phyloP scores from a whole-genome alignment of 2,113 vertebrate genomes.

The Zosterops borbonicus region DNA sequence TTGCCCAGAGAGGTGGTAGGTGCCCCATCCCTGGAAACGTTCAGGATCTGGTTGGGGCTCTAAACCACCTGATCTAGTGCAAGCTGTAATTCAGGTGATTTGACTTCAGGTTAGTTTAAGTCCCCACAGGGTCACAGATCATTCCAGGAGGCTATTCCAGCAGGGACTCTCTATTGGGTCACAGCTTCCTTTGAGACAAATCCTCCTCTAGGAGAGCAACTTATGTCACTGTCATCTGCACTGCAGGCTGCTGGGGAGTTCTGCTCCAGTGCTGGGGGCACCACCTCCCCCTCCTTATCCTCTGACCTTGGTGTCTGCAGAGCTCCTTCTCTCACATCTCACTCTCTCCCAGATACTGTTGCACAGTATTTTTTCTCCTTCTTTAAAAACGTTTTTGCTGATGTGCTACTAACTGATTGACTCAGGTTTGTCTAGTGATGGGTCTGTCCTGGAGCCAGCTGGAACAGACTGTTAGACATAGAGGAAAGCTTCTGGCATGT shows the following conservation, averaged over 20 bases:
- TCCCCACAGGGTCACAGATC: not conserved
- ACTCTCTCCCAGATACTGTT: not conserved
- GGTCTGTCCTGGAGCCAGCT: not conserved
- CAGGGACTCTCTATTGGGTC: too few species aligned
- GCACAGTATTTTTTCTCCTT: not conserved
- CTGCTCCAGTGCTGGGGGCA: not conserved
- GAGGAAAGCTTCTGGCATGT: not conserved
- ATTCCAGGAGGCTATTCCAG: not conserved
- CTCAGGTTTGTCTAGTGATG: not conserved
- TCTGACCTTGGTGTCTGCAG: not conserved
- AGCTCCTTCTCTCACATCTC: not conserved
- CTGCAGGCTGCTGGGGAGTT: not conserved
- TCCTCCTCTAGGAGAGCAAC: accelerated
- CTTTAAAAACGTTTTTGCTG: not conserved
- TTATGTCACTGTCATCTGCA: not conserved
- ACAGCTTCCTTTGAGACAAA: not conserved
- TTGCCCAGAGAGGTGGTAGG: not conserved
- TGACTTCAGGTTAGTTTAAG: not conserved
- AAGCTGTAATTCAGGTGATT: not conserved
- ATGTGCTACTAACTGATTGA: not conserved
- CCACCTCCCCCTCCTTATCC: not conserved
- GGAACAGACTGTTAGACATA: not conserved
- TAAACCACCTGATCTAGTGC: not conserved
- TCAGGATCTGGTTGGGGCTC: not conserved
- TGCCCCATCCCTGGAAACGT: not conserved